Percentiles rank a stretch among this genome's conserved stretches.
Conservation (phyloP, 2,797 vertebrate genomes). For the Microctenopoma stevenorrisi region DNA sequence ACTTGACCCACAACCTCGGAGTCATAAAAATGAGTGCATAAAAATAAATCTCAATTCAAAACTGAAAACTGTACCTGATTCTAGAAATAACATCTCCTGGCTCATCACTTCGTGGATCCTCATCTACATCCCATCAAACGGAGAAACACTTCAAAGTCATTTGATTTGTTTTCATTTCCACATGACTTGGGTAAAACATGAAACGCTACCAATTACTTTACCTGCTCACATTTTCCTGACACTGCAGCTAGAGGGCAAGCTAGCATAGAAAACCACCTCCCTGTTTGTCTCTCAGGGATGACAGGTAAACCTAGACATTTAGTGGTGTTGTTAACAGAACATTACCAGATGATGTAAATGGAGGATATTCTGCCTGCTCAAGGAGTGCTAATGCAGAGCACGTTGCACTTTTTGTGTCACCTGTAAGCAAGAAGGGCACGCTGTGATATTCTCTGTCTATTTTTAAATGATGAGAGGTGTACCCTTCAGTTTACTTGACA, state of each 20-base stretch:
- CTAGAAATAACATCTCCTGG: slow-evolving; percentile 41
- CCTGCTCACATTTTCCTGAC: slow-evolving; percentile 36
- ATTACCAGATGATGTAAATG: slow-evolving; percentile 18
- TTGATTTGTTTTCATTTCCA: neutral
- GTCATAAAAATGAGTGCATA: slow-evolving; percentile 36
- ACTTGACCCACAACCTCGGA: slow-evolving; percentile 36
- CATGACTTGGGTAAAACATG: slow-evolving; percentile 4
- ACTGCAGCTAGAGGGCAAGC: slow-evolving; percentile 71
- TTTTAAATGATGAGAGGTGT: slow-evolving; percentile 26
- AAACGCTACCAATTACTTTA: slow-evolving; percentile 35
- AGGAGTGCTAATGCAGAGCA: neutral
- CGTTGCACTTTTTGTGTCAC: neutral
- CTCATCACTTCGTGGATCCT: slow-evolving; percentile 27
- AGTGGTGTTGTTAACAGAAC: slow-evolving; percentile 16
- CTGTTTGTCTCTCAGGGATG: slow-evolving; percentile 5
- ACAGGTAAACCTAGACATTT: neutral
- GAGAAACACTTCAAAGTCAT: slow-evolving; percentile 36
- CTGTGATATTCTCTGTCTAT: neutral
- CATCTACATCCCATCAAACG: slow-evolving; percentile 26
- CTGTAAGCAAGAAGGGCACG: neutral
- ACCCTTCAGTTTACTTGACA: slow-evolving; percentile 31
- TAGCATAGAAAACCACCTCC: slow-evolving; percentile 47
- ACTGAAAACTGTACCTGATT: slow-evolving; percentile 39
- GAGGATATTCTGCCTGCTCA: neutral
- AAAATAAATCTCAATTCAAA: slow-evolving; percentile 56